These are phyloP conservation scores for Tuta absoluta DNA, from an alignment of 2,888 invertebrate species.

Conservation along the genomic window DNA sequence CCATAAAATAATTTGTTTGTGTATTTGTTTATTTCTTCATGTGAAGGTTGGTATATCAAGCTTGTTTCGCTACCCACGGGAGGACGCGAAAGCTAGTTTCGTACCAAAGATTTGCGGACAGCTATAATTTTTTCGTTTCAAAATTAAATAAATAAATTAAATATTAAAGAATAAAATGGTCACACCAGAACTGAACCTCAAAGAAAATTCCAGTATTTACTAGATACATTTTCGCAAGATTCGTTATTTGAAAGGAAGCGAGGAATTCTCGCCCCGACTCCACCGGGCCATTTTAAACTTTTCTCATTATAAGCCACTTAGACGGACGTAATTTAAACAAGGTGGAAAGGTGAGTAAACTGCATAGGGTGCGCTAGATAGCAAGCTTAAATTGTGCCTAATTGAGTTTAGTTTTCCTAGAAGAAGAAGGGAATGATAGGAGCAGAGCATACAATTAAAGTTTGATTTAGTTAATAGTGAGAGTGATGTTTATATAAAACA, in stretches of 20 bases:
- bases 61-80: no score
- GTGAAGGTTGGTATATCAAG: no score
- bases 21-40: no score
- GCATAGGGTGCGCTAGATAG: conserved; percentile 1
- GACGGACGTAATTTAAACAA: conserved; percentile 36
- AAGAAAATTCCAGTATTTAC: conserved; percentile 1
- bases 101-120: no score
- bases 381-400: neutral
- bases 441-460: no score
- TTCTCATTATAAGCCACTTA: conserved; percentile 40
- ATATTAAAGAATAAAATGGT: neutral
- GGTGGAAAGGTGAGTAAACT: conserved; percentile 38
- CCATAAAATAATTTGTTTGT: no score
- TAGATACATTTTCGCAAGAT: conserved; percentile 11
- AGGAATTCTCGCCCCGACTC: neutral
- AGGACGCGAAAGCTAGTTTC: no score
- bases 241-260: conserved; percentile 7
- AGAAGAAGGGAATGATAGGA: no score
- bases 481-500: no score
- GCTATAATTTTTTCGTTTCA: neutral
- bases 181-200: neutral
- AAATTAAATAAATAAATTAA: neutral
- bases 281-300: conserved; percentile 33
- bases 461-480: no score
- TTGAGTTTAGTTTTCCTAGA: neutral